Evolutionary conservation across 2,113 vertebrate species (phyloP).

Genomic region (Narcine bancroftii): DNA sequence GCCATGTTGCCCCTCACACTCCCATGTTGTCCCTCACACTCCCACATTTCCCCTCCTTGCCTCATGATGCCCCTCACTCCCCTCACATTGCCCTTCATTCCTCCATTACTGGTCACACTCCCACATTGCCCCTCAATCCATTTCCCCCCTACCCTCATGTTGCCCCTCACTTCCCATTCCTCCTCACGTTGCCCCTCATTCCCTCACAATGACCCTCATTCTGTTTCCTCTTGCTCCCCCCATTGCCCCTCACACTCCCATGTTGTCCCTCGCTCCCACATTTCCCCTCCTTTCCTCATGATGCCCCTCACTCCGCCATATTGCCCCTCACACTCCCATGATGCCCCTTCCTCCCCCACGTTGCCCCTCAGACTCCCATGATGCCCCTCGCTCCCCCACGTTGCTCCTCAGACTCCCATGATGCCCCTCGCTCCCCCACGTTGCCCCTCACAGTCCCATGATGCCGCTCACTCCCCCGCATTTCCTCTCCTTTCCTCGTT

Average conservation of each 20-base stretch:
- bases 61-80: background rate
- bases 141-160: background rate
- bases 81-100: background rate
- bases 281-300: too few species aligned
- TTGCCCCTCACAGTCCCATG: too few species aligned
- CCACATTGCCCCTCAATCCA: background rate
- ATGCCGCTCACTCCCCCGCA: background rate
- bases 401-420: background rate
- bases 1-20: background rate
- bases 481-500: background rate
- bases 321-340: background rate
- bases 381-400: background rate
- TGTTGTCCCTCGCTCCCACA: too few species aligned
- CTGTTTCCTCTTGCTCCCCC: background rate
- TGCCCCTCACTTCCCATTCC: background rate
- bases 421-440: too few species aligned
- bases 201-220: background rate
- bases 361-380: background rate
- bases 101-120: background rate
- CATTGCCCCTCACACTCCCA: background rate
- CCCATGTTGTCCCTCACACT: background rate
- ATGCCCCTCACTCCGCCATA: background rate
- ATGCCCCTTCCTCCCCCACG: background rate
- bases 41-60: background rate
- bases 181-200: background rate